phyloP scores from a whole-genome alignment of 2,113 vertebrate genomes.

The Callocephalon fimbriatum region DNA sequence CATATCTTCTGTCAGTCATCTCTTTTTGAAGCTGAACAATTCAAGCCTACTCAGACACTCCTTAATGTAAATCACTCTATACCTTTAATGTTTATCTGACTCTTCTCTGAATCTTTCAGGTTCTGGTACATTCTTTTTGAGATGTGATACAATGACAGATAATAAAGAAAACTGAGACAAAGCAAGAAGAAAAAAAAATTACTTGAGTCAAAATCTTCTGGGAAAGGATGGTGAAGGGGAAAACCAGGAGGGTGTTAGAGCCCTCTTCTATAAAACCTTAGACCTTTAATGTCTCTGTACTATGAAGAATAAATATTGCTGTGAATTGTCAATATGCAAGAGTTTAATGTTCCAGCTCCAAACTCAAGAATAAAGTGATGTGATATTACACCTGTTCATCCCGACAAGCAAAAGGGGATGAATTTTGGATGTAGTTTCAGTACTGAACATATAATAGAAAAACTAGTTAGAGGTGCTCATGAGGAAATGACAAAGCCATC shows the following conservation, averaged over 20 bases:
- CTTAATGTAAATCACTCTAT: neutral
- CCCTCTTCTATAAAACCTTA: neutral
- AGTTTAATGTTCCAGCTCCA: neutral
- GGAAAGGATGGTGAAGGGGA: neutral
- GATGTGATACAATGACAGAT: neutral
- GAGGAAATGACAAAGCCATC: neutral
- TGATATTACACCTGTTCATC: neutral
- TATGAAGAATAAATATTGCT: neutral
- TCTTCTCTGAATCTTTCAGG: neutral
- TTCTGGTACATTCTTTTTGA: neutral
- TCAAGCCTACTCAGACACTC: neutral
- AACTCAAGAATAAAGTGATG: neutral
- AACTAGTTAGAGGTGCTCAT: neutral
- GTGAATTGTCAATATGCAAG: neutral
- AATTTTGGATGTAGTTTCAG: neutral
- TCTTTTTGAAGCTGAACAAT: neutral
- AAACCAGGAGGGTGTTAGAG: neutral
- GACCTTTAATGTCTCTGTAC: neutral
- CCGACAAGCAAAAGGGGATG: neutral
- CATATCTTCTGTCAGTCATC: neutral
- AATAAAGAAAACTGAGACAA: neutral
- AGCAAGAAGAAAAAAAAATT: neutral
- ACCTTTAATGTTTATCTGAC: neutral
- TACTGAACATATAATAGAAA: neutral
- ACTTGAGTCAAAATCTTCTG: neutral